Evolutionary conservation across 2,888 invertebrate species (phyloP), one percentile per base, ranked within the genome.

Genomic region (Peribatodes rhomboidaria): DNA sequence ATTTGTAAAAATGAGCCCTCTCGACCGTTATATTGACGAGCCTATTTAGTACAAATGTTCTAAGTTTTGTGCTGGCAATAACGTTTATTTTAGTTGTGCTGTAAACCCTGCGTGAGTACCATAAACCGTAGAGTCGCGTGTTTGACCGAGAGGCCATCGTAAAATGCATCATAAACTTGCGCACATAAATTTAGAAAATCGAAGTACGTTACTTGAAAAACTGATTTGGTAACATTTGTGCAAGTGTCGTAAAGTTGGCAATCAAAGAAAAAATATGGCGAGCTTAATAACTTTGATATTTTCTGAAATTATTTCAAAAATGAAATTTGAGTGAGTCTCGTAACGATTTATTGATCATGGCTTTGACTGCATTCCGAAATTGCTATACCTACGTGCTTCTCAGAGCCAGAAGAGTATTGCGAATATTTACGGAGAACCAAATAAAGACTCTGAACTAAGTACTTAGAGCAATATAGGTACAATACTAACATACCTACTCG

Each of bases 111-210:
- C 85, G 85, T 86, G 86, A 82, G 85, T 78, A 78, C 77, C 81
- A 84, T 89, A 89, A 89, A 86, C 81, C 81, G 80, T 77, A 79
- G 77, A 86, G 85, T 90, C 83, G 89, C 89, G 88, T 90, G 90
- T 89, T 88, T 88, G 88, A 87, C 88, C 88, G 85, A 86, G 83
- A 85, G 85, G 84, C 80, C 79, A 85, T 88, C 89, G 89, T 90
- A 89, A 90, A 90, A 85, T 86, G 85, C 84, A 85, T 82, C 88
- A 88, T 89, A 90, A 90, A 90, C 74, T 81, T 72, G 79, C 77
- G 78, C 77, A 82, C 86, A 89, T 90, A 86, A 89, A 86, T 88
- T 89, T 86, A 80, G 78, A 86, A 88, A 88, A 89, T 89, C 86
- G 86, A 87, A 82, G 69, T 44, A 68, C 79, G 74, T 76, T 78